Evolutionary conservation across 2,113 vertebrate species (phyloP).

Genomic region (Terrapene triunguis): DNA sequence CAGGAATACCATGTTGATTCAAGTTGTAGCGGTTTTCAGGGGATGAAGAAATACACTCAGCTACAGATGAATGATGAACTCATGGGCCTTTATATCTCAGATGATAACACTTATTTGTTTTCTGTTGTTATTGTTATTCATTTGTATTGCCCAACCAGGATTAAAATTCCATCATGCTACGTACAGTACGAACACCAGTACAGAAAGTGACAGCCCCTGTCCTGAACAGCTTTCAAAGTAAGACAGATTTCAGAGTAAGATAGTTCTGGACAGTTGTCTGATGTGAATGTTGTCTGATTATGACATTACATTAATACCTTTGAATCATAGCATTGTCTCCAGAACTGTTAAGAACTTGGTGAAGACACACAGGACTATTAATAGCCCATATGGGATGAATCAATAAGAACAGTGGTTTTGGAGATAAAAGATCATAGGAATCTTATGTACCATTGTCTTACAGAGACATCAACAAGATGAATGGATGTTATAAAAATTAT

Average conservation of each 20-base stretch:
- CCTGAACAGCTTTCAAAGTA: background rate
- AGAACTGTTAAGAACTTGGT: background rate
- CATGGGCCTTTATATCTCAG: rapidly evolving
- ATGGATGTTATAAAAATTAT: slow-evolving; percentile 25
- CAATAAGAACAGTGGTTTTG: background rate
- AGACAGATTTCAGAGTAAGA: background rate
- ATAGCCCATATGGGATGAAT: background rate
- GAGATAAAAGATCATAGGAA: slow-evolving; percentile 19
- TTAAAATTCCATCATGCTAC: background rate
- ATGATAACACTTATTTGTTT: background rate
- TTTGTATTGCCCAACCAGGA: background rate
- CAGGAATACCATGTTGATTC: background rate
- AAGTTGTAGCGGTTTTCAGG: background rate
- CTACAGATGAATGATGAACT: background rate
- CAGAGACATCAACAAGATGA: slow-evolving; percentile 37
- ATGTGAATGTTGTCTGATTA: slow-evolving; percentile 16
- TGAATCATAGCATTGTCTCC: background rate
- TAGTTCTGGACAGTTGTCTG: background rate
- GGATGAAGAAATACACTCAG: background rate
- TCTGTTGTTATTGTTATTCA: background rate
- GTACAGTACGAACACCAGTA: background rate
- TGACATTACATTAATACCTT: background rate
- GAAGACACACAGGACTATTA: slow-evolving; percentile 22
- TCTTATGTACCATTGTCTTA: background rate
- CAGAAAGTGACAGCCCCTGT: background rate